phyloP scores from a whole-genome alignment of 1,140 invertebrate genomes.

The Drosophila punjabiensis region DNA sequence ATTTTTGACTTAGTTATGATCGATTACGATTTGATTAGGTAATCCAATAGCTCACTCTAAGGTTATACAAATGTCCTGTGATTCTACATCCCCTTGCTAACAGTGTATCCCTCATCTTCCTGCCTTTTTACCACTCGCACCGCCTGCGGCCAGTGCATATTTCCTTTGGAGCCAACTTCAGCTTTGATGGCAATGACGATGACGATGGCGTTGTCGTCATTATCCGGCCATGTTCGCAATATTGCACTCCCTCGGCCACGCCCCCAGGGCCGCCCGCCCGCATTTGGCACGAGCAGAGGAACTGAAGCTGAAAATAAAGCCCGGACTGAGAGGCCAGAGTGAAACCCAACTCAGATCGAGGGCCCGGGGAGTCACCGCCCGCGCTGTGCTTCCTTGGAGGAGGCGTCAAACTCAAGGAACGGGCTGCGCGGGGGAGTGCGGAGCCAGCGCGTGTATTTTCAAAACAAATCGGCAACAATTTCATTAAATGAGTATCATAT shows the following conservation, averaged over 20 bases:
- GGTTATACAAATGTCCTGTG: not conserved
- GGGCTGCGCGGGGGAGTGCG: conserved; percentile 5
- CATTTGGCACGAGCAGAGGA: conserved; percentile 51
- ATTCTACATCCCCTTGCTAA: not conserved
- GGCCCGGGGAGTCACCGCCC: conserved; percentile 26
- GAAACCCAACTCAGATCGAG: conserved; percentile 7
- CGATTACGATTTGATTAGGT: too few relatives aligned
- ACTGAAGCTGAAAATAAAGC: conserved; percentile 25
- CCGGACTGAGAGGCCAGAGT: conserved; percentile 2
- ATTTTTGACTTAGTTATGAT: too few relatives aligned
- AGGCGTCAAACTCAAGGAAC: conserved; percentile 65
- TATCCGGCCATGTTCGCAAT: conserved; percentile 80
- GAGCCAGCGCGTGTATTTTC: conserved; percentile 82
- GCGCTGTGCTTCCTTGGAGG: conserved; percentile 56
- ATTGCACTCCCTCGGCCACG: conserved; percentile 73
- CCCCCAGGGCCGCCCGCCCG: conserved; percentile 55
- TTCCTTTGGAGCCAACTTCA: conserved; percentile 63
- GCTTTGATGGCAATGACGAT: conserved; percentile 46
- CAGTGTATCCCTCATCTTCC: conserved; percentile 11
- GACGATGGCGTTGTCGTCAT: conserved; percentile 72
- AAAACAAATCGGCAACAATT: conserved; percentile 86
- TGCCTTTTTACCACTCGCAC: conserved; percentile 9
- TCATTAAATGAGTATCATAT: conserved; percentile 86
- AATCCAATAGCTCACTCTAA: too few relatives aligned
- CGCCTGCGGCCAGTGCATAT: conserved; percentile 71